Base-by-base conservation (phyloP, 2,888 invertebrate species). In the Osedax fenrisi region DNA sequence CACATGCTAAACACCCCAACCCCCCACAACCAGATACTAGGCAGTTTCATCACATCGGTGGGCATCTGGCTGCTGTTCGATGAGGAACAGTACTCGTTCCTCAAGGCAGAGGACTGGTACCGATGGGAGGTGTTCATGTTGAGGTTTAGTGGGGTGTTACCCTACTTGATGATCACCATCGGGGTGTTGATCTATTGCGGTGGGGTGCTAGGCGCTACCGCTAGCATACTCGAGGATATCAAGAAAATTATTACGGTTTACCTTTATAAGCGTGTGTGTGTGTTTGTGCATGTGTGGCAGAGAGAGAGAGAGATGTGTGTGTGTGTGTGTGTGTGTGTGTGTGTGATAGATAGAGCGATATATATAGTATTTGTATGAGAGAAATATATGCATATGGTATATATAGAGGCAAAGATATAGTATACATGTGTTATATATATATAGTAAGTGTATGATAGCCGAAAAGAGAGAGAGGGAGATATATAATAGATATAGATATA, bases 161-260 rank as follows among this genome's bases (percentile, higher is more conserved):
- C 68, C 1, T 10, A 0, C 68, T 13, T 68, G 25, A 1, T 68
- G n/a, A 27, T 26, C 68, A 26, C 21, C 5, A 21, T 17, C n/a
- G 68, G 68, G 13, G 68, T 68, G 1, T 13, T 26, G 26, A 25
- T 68, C 26, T 68, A 68, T 2, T 24, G 25, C 26, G 27, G 25
- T 26, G 68, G 68, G 22, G 68, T 68, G 2, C n/a, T 68, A 10
- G 27, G 68, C 68, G 68, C 68, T n/a, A 68, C 68, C 2, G 26
- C n/a, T 21, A 10, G 26, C 10, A 25, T 68, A n/a, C 68, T 25
- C 22, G 68, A 68, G 68, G 68, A 68, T 26, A 68, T 68, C 26
- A 13, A 27, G n/a, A 68, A 68, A 27, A 68, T 21, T 2, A 25
- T 68, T 27, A 26, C 41, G 41, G 41, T 41, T 41, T n/a, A n/a